Conservation (phyloP, 2,888 invertebrate species). For the Tridacna crocea region DNA sequence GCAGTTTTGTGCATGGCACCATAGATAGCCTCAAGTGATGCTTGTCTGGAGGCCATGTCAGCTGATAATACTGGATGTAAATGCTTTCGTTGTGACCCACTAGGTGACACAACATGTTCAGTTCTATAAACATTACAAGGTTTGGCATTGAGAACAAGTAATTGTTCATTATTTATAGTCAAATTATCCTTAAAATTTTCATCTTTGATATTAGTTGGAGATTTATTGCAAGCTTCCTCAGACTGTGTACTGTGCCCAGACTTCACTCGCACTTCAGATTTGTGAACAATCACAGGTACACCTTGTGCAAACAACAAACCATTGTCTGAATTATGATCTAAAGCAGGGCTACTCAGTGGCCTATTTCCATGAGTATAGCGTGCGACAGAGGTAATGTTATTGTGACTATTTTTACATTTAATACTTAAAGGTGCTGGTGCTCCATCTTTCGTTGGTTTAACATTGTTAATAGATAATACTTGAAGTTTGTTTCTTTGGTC, state of each 20-base stretch:
- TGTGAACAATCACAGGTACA: slow-evolving; percentile 42
- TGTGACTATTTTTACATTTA: slow-evolving; percentile 20
- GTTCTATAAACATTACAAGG: slow-evolving; percentile 36
- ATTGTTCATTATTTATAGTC: slow-evolving; percentile 13
- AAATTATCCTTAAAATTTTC: background rate
- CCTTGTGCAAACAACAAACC: slow-evolving; percentile 34
- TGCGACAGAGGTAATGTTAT: slow-evolving; percentile 18
- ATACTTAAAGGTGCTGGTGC: slow-evolving; percentile 24
- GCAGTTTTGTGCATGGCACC: slow-evolving; percentile 52
- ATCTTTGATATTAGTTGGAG: background rate
- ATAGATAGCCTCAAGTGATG: slow-evolving; percentile 52
- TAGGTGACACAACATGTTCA: background rate
- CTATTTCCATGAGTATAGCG: slow-evolving; percentile 35
- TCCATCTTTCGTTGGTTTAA: slow-evolving; percentile 17
- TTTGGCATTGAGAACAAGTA: slow-evolving; percentile 41
- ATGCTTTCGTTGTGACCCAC: slow-evolving; percentile 8
- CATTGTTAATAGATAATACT: slow-evolving; percentile 25
- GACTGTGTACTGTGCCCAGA: slow-evolving; percentile 56
- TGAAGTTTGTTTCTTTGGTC: slow-evolving; percentile 13
- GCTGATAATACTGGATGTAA: slow-evolving; percentile 31
- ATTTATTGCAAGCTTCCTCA: slow-evolving; percentile 23
- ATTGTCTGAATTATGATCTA: slow-evolving; percentile 18
- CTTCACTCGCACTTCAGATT: slow-evolving; percentile 35
- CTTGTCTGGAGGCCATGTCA: slow-evolving; percentile 42
- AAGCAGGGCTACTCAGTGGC: slow-evolving; percentile 15